Evolutionary conservation across 2,888 invertebrate species (phyloP).

Genomic region (Tuta absoluta): DNA sequence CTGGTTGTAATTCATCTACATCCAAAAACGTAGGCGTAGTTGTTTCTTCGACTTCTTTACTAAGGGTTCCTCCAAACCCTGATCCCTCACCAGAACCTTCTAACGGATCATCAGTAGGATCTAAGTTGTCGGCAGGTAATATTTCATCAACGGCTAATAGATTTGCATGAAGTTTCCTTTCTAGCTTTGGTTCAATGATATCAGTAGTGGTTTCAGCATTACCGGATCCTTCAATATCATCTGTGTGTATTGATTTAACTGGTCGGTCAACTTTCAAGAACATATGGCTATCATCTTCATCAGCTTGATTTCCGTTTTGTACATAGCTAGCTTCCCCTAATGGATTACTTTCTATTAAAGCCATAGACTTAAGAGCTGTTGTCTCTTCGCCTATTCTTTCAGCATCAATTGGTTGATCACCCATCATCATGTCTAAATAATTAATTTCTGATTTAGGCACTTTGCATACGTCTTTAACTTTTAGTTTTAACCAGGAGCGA

Average conservation of each 20-base stretch:
- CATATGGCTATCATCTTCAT: constrained; percentile 68
- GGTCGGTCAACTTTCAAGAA: constrained; percentile 64
- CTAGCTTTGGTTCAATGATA: constrained; percentile 45
- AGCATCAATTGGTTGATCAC: constrained; percentile 80
- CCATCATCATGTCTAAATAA: constrained; percentile 82
- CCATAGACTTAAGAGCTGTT: constrained; percentile 66
- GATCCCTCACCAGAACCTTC: constrained; percentile 74
- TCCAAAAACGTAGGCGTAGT: constrained; percentile 45
- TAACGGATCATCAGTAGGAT: constrained; percentile 57
- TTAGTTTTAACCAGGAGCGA: constrained; percentile 81
- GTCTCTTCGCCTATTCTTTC: constrained; percentile 63
- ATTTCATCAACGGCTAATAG: constrained; percentile 52
- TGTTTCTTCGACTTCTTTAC: constrained; percentile 43
- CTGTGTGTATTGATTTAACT: constrained; percentile 46
- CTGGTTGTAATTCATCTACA: constrained; percentile 55
- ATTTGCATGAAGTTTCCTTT: constrained; percentile 42
- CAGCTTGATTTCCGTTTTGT: constrained; percentile 49
- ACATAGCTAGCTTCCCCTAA: constrained; percentile 71
- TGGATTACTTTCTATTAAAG: constrained; percentile 59
- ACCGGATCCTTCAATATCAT: constrained; percentile 68
- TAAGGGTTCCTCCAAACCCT: constrained; percentile 46
- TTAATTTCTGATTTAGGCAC: constrained; percentile 55
- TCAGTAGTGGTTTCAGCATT: constrained; percentile 70
- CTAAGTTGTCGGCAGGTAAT: constrained; percentile 48
- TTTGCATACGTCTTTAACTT: constrained; percentile 79